Evolutionary conservation across 2,113 vertebrate species (phyloP).

Genomic region (Osmerus mordax): DNA sequence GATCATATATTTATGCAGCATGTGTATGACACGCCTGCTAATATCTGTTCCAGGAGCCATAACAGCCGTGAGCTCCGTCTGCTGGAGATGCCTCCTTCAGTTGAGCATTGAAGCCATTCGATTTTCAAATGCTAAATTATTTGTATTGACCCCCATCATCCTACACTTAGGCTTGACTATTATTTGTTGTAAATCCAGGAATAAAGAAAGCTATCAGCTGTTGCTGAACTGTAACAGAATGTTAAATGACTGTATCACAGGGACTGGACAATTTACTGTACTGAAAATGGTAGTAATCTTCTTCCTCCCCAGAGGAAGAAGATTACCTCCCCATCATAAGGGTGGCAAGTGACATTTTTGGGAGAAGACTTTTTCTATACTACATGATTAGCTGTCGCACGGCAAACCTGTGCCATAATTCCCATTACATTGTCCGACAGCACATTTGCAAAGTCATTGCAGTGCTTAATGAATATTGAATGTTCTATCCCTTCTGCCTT

Average conservation of each 20-base stretch:
- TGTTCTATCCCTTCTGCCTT: slow-evolving; percentile 70
- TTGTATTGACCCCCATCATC: background rate
- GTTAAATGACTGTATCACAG: no score
- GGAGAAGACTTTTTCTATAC: slow-evolving; percentile 41
- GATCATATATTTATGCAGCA: slow-evolving; percentile 62
- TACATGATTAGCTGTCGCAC: slow-evolving; percentile 59
- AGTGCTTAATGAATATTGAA: slow-evolving; percentile 75
- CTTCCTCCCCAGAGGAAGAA: no score
- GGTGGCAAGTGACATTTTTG: no score
- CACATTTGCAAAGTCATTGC: slow-evolving; percentile 70
- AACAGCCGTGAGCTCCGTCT: slow-evolving; percentile 51
- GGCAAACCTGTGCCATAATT: slow-evolving; percentile 36
- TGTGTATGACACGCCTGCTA: slow-evolving; percentile 62
- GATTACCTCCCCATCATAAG: no score
- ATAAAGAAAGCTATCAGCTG: slow-evolving; percentile 1
- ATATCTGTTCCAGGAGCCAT: slow-evolving; percentile 50
- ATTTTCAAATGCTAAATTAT: slow-evolving; percentile 18
- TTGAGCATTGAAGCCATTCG: slow-evolving; percentile 27
- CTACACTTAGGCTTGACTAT: background rate
- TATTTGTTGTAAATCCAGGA: background rate
- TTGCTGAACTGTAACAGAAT: background rate
- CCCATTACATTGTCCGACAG: slow-evolving; percentile 54
- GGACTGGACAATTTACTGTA: no score
- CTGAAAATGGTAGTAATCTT: no score
- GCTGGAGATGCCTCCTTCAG: slow-evolving; percentile 31